Percentiles rank a stretch among this genome's conserved stretches.
Conservation (phyloP, 1,140 invertebrate species). For the Pachypsylla venusta region DNA sequence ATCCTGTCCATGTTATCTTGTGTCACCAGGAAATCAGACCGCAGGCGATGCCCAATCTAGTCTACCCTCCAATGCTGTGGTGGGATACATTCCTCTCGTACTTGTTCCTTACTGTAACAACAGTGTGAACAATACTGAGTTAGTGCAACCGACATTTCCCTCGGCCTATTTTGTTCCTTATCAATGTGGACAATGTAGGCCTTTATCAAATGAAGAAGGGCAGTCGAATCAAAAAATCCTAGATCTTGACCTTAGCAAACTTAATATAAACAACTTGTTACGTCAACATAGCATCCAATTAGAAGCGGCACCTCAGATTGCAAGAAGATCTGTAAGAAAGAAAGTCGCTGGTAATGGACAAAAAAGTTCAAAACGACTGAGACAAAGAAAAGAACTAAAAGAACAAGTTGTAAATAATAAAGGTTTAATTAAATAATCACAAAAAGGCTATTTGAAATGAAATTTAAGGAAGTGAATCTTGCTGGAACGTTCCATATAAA, state of each 20-base stretch:
- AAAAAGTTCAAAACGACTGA: no score
- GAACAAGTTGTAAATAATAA: no score
- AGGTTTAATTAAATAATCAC: no score
- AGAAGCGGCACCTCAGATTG: neutral
- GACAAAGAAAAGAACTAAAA: no score
- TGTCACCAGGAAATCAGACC: slow-evolving; percentile 31
- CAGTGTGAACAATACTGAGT: slow-evolving; percentile 30
- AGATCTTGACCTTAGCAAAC: no score
- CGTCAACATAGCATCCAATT: neutral
- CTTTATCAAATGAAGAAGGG: neutral
- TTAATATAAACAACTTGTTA: neutral
- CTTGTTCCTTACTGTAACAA: slow-evolving; percentile 42
- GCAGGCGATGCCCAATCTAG: slow-evolving; percentile 3
- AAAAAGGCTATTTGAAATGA: no score
- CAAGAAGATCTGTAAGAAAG: neutral
- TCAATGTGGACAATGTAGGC: slow-evolving; percentile 22
- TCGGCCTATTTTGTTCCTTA: slow-evolving; percentile 35
- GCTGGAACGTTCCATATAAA: no score
- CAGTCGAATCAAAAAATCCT: no score
- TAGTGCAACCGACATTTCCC: slow-evolving; percentile 38
- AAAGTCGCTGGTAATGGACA: no score
- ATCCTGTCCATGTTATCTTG: slow-evolving; percentile 38
- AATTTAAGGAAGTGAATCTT: no score
- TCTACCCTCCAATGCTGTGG: slow-evolving; percentile 32
- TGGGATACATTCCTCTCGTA: slow-evolving; percentile 42